Conservation (phyloP, 2,113 vertebrate species). For the Poeciliopsis occidentalis region DNA sequence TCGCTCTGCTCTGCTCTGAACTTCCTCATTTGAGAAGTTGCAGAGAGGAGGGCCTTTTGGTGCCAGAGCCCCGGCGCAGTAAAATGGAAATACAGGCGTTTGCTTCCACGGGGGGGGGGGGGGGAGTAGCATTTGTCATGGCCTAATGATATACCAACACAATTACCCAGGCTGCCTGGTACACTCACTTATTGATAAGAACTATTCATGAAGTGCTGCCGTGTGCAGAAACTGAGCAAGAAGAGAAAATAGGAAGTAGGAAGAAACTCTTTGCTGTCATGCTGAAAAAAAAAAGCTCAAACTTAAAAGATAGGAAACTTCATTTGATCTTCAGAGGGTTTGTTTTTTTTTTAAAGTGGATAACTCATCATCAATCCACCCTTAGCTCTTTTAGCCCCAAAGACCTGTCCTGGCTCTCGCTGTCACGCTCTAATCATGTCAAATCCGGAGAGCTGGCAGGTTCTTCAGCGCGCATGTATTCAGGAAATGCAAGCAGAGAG, state of each 20-base stretch:
- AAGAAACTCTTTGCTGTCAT: background rate
- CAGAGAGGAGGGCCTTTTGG: constrained; percentile 59
- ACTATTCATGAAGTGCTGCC: background rate
- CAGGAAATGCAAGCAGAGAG: constrained; percentile 55
- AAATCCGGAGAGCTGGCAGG: background rate
- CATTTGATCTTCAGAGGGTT: background rate
- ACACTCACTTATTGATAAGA: background rate
- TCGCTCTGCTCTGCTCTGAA: constrained; percentile 68
- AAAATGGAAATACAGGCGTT: constrained; percentile 38
- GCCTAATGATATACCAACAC: constrained; percentile 47
- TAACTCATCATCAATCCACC: background rate
- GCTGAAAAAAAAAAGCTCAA: background rate
- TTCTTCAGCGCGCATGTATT: constrained; percentile 23
- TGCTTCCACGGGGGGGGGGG: background rate
- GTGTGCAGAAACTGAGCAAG: background rate
- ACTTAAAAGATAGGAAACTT: background rate
- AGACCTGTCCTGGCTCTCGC: too few species aligned
- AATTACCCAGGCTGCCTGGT: background rate
- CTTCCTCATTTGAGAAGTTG: constrained; percentile 81
- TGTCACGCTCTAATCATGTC: background rate
- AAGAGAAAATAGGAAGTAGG: constrained; percentile 53
- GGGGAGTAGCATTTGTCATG: constrained; percentile 12
- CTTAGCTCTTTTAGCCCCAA: background rate
- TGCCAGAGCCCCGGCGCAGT: constrained; percentile 39
- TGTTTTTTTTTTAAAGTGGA: background rate